Percentiles rank a stretch among this genome's conserved stretches.
phyloP scores from a whole-genome alignment of 2,888 invertebrate genomes.

The Punctoribates punctum region DNA sequence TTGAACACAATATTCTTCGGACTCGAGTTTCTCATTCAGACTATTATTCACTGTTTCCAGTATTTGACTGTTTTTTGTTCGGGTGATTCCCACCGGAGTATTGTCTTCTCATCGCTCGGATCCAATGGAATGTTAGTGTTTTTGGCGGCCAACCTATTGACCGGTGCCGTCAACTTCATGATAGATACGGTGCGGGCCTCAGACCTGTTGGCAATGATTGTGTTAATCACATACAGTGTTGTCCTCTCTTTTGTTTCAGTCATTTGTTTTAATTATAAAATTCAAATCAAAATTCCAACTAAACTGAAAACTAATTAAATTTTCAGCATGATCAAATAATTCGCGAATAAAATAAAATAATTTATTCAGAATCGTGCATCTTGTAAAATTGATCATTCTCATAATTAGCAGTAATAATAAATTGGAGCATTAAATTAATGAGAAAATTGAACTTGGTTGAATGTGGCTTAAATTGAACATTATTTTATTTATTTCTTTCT shows the following conservation, averaged over 20 bases:
- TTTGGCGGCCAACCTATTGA: slow-evolving; percentile 75
- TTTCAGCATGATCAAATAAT: no score
- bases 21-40: slow-evolving; percentile 36
- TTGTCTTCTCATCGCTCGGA: slow-evolving; percentile 61
- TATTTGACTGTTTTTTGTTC: slow-evolving; percentile 39
- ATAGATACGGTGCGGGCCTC: slow-evolving; percentile 59
- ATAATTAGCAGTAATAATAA: no score
- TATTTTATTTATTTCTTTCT: no score
- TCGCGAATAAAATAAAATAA: no score
- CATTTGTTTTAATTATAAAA: neutral
- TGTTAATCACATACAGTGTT: neutral
- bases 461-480: no score
- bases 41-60: slow-evolving; percentile 34
- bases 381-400: no score
- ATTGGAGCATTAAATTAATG: no score
- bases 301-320: neutral
- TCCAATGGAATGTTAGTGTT: slow-evolving; percentile 80
- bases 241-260: neutral
- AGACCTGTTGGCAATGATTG: slow-evolving; percentile 1
- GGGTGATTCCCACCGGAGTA: slow-evolving; percentile 13
- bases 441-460: no score
- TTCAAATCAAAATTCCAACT: neutral
- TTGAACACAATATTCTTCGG: slow-evolving; percentile 43
- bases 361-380: no score
- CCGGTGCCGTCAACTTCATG: slow-evolving; percentile 74